A percentile compares a stretch with the other conserved stretches of the same genome.
Evolutionary conservation across 2,888 invertebrate species (phyloP).

Genomic region (Melieria omissa): DNA sequence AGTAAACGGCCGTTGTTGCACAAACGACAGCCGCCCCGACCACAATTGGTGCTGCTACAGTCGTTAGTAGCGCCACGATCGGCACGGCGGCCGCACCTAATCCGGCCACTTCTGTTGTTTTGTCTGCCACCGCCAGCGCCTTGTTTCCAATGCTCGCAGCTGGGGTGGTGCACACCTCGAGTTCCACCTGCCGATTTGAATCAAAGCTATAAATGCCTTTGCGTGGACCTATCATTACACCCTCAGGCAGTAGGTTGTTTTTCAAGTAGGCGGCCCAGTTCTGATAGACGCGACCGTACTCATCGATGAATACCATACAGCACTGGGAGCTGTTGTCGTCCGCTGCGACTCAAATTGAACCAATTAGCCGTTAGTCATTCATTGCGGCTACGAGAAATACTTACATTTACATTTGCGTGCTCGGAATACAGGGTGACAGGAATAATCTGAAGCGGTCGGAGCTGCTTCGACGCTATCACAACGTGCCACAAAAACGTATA

Average conservation of each 20-base stretch:
- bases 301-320: constrained; percentile 64
- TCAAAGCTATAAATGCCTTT: constrained; percentile 62
- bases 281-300: constrained; percentile 66
- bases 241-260: constrained; percentile 66
- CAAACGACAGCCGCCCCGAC: constrained; percentile 49
- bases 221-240: constrained; percentile 67
- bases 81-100: constrained; percentile 50
- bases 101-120: constrained; percentile 49
- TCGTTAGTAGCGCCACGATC: constrained; percentile 43
- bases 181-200: constrained; percentile 37
- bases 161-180: constrained; percentile 55
- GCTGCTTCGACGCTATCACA: constrained; percentile 44
- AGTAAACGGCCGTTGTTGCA: constrained; percentile 51
- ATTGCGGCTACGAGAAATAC: constrained; percentile 15
- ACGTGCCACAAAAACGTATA: constrained; percentile 58
- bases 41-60: constrained; percentile 52
- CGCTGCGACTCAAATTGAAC: constrained; percentile 1
- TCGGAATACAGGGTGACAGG: constrained; percentile 61
- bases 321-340: constrained; percentile 51
- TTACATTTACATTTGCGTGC: constrained; percentile 60
- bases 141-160: constrained; percentile 40
- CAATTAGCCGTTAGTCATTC: no score
- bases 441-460: constrained; percentile 44
- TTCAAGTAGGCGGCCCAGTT: constrained; percentile 66
- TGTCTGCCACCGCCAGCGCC: constrained; percentile 47